Evolutionary conservation across 2,888 invertebrate species (phyloP).

Genomic region (Netelia melanura): DNA sequence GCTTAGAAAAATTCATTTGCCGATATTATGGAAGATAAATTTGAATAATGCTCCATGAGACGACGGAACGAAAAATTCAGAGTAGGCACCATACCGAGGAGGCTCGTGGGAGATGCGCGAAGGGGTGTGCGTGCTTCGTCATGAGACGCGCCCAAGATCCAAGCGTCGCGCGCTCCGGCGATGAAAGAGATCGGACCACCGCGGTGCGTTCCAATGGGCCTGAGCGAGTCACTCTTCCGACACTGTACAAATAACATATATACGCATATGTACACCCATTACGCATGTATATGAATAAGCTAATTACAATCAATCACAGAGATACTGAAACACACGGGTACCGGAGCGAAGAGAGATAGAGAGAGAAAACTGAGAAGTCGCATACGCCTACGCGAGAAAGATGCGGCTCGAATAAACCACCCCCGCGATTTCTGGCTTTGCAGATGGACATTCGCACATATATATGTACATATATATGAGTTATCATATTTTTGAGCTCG

Average conservation of each 20-base stretch:
- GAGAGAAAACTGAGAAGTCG: constrained; percentile 18
- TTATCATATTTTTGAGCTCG: neutral
- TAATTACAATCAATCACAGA: constrained; percentile 79
- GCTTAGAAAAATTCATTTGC: neutral
- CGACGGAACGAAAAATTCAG: neutral
- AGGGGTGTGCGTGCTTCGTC: constrained; percentile 9
- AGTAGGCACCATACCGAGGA: constrained; percentile 5
- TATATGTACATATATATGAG: constrained; percentile 12
- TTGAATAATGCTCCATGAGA: neutral
- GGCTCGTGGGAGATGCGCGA: neutral
- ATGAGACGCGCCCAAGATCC: constrained; percentile 21
- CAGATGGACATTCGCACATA: constrained; percentile 35
- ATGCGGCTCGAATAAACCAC: constrained; percentile 33
- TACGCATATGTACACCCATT: constrained; percentile 12
- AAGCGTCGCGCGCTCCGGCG: neutral
- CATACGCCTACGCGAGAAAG: constrained; percentile 66
- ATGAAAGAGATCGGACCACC: constrained; percentile 51
- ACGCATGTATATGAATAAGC: constrained; percentile 73
- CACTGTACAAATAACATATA: constrained; percentile 50
- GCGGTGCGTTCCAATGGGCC: constrained; percentile 27
- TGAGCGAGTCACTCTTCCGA: constrained; percentile 27
- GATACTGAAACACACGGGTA: constrained; percentile 54
- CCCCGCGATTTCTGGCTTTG: constrained; percentile 14
- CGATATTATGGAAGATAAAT: neutral
- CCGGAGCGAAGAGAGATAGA: constrained; percentile 45